phyloP scores from a whole-genome alignment of 2,113 vertebrate species.

The Seriola rivoliana region DNA sequence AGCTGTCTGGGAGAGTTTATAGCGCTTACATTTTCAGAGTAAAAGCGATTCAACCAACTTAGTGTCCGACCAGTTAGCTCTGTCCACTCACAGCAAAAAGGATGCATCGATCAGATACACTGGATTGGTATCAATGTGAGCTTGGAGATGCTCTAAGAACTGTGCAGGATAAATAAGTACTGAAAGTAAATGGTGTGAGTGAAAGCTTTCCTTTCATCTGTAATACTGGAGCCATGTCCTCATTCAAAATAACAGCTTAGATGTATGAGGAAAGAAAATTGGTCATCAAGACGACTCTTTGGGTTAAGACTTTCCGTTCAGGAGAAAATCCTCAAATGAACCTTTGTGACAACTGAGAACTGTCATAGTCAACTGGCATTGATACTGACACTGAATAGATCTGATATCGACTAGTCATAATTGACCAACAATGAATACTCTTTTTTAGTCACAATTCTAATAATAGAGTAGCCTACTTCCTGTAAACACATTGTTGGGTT shows the following conservation, averaged over 20 bases:
- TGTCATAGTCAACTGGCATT: too few species aligned
- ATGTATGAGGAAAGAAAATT: not conserved
- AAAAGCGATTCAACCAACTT: not conserved
- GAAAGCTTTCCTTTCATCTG: not conserved
- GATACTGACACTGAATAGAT: too few species aligned
- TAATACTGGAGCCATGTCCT: not conserved
- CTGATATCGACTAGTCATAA: too few species aligned
- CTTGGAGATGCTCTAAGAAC: not conserved
- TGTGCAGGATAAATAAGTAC: not conserved
- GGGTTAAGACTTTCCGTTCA: not conserved
- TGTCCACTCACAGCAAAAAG: not conserved
- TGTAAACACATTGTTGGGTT: too few species aligned
- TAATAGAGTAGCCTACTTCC: too few species aligned
- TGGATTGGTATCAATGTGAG: not conserved
- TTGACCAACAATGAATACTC: too few species aligned
- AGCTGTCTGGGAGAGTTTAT: not conserved
- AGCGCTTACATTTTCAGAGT: not conserved
- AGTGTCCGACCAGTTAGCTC: not conserved
- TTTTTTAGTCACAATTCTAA: too few species aligned
- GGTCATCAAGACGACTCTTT: not conserved
- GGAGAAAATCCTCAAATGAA: not conserved
- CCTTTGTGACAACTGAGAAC: not conserved
- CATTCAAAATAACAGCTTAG: not conserved
- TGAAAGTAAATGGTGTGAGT: not conserved
- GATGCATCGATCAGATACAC: not conserved